These are phyloP conservation scores for Labia minor DNA, from an alignment of 2,888 invertebrate species.

Conservation along the genomic window DNA sequence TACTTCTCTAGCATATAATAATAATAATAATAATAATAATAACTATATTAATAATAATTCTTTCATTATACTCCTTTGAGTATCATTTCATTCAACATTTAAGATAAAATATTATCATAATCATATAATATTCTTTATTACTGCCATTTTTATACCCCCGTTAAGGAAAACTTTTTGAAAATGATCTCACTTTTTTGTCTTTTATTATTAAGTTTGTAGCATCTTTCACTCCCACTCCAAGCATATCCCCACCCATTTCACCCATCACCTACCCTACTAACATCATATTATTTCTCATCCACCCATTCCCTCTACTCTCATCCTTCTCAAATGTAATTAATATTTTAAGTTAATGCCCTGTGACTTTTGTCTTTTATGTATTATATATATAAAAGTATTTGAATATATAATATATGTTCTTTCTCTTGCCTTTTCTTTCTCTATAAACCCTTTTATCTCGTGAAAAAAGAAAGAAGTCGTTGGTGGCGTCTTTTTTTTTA, in stretches of 20 bases:
- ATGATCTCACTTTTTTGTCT: not conserved
- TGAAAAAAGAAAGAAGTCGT: too few relatives aligned
- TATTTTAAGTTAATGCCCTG: conserved; percentile 1
- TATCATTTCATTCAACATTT: not conserved
- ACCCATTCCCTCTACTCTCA: too few relatives aligned
- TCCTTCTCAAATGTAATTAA: not conserved
- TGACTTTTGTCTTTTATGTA: not conserved
- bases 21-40: too few relatives aligned
- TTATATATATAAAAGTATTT: not conserved
- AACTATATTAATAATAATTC: too few relatives aligned
- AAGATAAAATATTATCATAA: not conserved
- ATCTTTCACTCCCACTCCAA: too few relatives aligned
- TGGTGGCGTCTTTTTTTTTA: too few relatives aligned
- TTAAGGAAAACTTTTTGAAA: not conserved
- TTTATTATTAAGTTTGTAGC: not conserved
- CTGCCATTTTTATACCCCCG: not conserved
- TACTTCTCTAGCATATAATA: too few relatives aligned
- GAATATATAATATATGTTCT: not conserved
- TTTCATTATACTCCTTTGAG: too few relatives aligned
- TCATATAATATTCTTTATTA: conserved; percentile 13
- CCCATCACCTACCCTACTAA: too few relatives aligned
- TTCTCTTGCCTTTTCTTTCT: not conserved
- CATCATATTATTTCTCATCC: too few relatives aligned
- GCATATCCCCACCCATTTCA: too few relatives aligned
- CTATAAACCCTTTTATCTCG: not conserved